phyloP scores from a whole-genome alignment of 2,113 vertebrate genomes.

The Ahaetulla prasina region DNA sequence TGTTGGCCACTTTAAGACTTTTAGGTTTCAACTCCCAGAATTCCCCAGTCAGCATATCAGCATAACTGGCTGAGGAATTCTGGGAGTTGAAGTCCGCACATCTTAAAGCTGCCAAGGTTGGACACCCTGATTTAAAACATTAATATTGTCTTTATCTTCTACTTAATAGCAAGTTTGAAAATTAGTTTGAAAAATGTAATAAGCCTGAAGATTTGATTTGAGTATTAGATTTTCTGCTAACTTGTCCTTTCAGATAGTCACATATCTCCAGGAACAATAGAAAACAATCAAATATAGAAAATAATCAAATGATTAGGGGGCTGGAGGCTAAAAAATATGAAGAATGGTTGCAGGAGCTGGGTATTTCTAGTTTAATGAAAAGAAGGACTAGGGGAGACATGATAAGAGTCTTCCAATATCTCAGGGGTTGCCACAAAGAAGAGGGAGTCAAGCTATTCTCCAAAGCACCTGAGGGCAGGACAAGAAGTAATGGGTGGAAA shows the following conservation, averaged over 20 bases:
- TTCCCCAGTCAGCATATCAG: background rate
- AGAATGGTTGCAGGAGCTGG: no score
- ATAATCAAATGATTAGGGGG: no score
- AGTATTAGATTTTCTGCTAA: background rate
- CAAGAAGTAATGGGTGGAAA: no score
- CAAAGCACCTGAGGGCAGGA: no score
- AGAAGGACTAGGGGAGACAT: no score
- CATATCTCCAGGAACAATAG: background rate
- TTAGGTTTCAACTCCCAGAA: background rate
- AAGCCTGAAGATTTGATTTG: background rate
- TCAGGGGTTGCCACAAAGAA: no score
- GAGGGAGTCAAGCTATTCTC: no score
- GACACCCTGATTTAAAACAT: background rate
- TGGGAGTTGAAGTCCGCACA: background rate
- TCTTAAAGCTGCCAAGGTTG: background rate
- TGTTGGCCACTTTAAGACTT: background rate
- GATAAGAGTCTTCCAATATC: no score
- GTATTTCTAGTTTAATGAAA: no score
- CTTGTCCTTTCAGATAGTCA: background rate
- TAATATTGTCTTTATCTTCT: background rate
- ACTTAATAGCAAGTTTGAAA: background rate
- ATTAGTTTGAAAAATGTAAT: background rate
- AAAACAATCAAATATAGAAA: background rate
- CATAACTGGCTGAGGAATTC: background rate
- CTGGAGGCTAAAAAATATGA: no score